Base-by-base conservation (phyloP, 2,113 vertebrate genomes). In the Leucosticte australis region DNA sequence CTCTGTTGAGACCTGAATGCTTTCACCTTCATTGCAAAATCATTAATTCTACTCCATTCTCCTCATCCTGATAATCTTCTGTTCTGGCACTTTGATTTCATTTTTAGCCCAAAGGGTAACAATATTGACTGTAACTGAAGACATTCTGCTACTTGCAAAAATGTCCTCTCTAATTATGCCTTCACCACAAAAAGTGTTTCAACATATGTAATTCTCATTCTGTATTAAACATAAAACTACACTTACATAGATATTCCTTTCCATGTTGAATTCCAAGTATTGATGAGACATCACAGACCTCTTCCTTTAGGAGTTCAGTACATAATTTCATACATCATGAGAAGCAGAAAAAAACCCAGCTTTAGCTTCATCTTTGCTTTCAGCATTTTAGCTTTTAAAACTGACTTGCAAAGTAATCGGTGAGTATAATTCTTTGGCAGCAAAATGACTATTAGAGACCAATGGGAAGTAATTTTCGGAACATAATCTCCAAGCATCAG, bases 11-110 rank as follows among this genome's bases (percentile, higher is more conserved):
- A 87, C 21, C 50, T 53, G 80, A 83, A 76, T 83, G 46, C 50
- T 90, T 89, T 85, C 78, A 85, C 55, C 27, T 63, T 84, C 70
- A 76, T 62, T 83, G 69, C 49, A 93, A 90, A 95, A 83, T 90
- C 75, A 93, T 88, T 80, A 91, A 85, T 94, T 91, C 91, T 67
- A 46, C 57, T 88, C 35, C 42, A 73, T 84, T 87, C 89, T 76
- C 77, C 37, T 79, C 41, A 76, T 85, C 49, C 55, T 83, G 46
- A 59, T 82, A 65, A 77, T 92, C 39, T 92, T 89, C 44, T 83
- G 1, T 65, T 55, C 50, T 79, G 46, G 70, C 55, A 55, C 87
- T 95, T 90, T 62, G 82, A 78, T 89, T 94, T 82, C 17, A 2
- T 62, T 83, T 81, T 91, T 62, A 89, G 49, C 37, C 56, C 33